Percentiles rank a stretch among this genome's conserved stretches.
phyloP scores from a whole-genome alignment of 2,113 vertebrate species.

The Tretioscincus oriximinensis region DNA sequence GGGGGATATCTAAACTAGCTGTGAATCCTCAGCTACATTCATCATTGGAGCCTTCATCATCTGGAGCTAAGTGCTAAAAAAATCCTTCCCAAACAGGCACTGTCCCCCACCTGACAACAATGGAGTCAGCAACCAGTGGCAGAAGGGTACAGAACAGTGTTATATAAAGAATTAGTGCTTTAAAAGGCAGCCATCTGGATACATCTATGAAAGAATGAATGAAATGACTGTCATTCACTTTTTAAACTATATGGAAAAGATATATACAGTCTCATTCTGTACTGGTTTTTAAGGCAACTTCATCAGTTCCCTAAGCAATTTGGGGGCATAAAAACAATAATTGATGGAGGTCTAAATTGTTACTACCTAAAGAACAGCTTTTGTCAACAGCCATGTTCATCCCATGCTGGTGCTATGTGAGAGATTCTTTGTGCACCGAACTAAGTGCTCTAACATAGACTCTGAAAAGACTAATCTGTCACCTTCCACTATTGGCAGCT shows the following conservation, averaged over 20 bases:
- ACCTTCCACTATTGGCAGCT: constrained; percentile 2
- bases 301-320: neutral
- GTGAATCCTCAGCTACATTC: too few relatives aligned
- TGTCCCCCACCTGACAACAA: too few relatives aligned
- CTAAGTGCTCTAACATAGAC: neutral
- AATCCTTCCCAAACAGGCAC: too few relatives aligned
- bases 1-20: too few relatives aligned
- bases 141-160: too few relatives aligned
- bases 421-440: constrained; percentile 15
- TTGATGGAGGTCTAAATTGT: neutral
- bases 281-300: neutral
- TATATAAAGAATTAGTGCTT: too few relatives aligned
- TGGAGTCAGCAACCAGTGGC: too few relatives aligned
- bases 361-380: neutral
- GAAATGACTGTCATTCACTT: neutral
- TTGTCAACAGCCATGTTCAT: neutral
- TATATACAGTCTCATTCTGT: neutral
- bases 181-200: too few relatives aligned
- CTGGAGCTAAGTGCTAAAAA: too few relatives aligned
- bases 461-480: constrained; percentile 16
- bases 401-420: neutral
- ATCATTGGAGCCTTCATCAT: too few relatives aligned
- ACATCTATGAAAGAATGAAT: too few relatives aligned
- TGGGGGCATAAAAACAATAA: neutral
- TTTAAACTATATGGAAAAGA: neutral